phyloP scores from a whole-genome alignment of 2,797 vertebrate genomes.

The Carcharodon carcharias region DNA sequence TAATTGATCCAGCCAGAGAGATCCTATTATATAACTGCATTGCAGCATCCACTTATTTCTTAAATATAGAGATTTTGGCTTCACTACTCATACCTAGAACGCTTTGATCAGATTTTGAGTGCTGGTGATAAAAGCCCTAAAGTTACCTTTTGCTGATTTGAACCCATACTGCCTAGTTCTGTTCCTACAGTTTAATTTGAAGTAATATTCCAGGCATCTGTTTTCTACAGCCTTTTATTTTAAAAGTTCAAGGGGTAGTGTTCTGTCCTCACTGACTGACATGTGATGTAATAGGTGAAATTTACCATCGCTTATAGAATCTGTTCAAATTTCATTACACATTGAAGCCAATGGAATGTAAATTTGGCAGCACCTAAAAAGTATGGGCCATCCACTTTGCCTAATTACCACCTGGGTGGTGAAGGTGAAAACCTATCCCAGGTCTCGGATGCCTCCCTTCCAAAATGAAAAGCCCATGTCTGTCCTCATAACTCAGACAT shows the following conservation, averaged over 20 bases:
- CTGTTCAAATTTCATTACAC: background rate
- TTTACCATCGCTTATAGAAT: background rate
- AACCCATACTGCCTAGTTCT: background rate
- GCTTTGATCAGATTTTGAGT: background rate
- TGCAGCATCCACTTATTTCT: background rate
- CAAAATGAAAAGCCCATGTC: too few relatives aligned
- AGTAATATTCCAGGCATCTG: background rate
- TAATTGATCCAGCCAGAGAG: background rate
- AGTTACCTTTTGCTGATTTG: background rate
- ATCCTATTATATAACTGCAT: background rate
- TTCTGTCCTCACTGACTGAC: background rate
- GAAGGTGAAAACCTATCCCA: too few relatives aligned
- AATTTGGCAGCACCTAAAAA: background rate
- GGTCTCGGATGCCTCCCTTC: too few relatives aligned
- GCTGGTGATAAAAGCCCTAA: background rate
- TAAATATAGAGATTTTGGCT: background rate
- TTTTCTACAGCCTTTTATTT: background rate
- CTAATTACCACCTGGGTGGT: background rate
- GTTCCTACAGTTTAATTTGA: background rate
- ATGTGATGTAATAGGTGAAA: background rate
- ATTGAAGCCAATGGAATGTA: background rate
- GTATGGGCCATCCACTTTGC: background rate
- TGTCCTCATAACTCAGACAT: too few relatives aligned
- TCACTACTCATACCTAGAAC: background rate
- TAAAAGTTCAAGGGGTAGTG: background rate